Conservation (phyloP, 2,797 vertebrate genomes). For the Tamandua tetradactyla region DNA sequence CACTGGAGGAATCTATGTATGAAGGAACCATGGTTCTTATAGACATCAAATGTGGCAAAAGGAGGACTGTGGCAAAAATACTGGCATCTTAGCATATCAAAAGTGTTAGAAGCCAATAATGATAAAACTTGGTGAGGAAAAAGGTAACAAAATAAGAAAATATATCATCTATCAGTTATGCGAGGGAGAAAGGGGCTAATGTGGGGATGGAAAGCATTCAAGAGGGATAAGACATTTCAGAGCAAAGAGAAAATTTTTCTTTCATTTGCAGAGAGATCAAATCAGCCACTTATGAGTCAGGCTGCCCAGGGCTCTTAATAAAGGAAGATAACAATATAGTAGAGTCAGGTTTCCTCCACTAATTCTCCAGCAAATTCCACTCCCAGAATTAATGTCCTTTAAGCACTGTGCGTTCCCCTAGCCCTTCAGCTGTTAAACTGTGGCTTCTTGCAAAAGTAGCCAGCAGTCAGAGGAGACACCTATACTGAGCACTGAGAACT, state of each 20-base stretch:
- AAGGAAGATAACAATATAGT: constrained; percentile 46
- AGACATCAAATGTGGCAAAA: background rate
- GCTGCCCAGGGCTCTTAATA: background rate
- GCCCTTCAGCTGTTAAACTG: constrained; percentile 55
- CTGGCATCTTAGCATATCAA: background rate
- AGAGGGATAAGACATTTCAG: background rate
- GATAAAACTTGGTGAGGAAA: background rate
- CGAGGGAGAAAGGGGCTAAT: background rate
- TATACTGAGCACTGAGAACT: background rate
- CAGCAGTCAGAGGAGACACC: constrained; percentile 58
- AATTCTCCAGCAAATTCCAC: constrained; percentile 65
- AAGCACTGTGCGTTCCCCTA: constrained; percentile 30
- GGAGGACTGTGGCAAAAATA: background rate
- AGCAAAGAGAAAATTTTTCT: background rate
- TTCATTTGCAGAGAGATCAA: background rate
- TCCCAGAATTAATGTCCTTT: constrained; percentile 68
- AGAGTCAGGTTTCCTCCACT: constrained; percentile 65
- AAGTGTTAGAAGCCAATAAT: background rate
- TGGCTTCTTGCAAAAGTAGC: constrained; percentile 66
- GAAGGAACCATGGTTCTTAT: background rate
- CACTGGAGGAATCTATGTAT: background rate
- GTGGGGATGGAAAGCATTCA: background rate
- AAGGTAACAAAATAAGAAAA: background rate
- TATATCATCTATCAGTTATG: background rate
- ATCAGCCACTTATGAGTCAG: background rate